Evolutionary conservation across 2,113 vertebrate species (phyloP), one percentile per base, ranked within the genome.

Genomic region (Apodemus sylvaticus): DNA sequence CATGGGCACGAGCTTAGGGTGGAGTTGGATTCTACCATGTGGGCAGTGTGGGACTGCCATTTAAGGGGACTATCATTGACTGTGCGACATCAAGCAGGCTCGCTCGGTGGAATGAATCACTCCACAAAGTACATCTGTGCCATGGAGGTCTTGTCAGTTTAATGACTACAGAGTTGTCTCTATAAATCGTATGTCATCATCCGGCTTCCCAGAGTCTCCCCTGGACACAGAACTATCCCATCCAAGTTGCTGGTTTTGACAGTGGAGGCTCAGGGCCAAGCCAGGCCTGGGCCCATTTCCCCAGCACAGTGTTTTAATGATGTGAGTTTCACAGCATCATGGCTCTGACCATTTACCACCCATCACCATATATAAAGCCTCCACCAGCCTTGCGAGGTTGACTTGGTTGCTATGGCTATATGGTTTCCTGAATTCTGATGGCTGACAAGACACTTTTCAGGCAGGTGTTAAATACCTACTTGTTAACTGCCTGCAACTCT

Each of bases 401-500:
- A n/a, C 36, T 90, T 36, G 12, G 13, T 73, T 29, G 39, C 55
- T 71, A 60, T 2, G 3, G 74, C 73, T n/a, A 20, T 31, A 10
- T 19, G 22, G 62, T 64, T 90, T 77, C 42, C 64, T 66, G 51
- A 81, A 64, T 85, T 86, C 81, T 60, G 45, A 29, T 12, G 68
- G 79, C 55, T n/a, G 20, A 62, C 55, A 19, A 66, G 86, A 16
- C 12, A 9, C 26, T n/a, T 90, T 86, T 88, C 62, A 26, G 81
- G 60, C 22, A 11, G 36, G 71, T 86, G 42, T 39, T 39, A 26
- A 91, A 85, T 11, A 79, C 6, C 55, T 45, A 34, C 70, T 71
- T 78, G 85, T 76, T 76, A 83, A 92, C 60, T 17, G 45, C 31
- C 51, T 12, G 0, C 13, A 66, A 34, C 12, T 78, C 98, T 98